Evolutionary conservation across 2,888 invertebrate genomes (phyloP), one percentile per base, ranked within the genome.

Genomic region (Lymantria dispar): DNA sequence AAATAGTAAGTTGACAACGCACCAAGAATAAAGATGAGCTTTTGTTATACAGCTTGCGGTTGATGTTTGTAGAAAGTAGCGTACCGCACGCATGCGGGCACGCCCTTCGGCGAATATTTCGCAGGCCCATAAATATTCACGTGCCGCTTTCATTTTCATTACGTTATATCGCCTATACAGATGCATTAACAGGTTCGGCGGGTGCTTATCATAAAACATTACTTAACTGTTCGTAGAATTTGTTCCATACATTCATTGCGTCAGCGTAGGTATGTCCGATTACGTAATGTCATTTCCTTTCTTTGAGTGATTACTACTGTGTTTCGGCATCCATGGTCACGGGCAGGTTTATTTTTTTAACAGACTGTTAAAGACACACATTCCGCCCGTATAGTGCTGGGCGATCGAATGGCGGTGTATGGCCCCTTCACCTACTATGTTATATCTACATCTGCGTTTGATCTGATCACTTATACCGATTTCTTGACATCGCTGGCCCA

Each of bases 101-200:
- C 85, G 89, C 90, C 91, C 90, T 91, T 88, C 80, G 83, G 86
- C 84, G 81, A 84, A 87, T 84, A 87, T 85, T 88, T 86, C 85
- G 87, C 88, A 78, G 78, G 77, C 81, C 79, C 80, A 86, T 89
- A 87, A 87, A 89, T 86, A 87, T 86, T 86, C 78, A 82, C 74
- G 72, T 70, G 75, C 68, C 83, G 75, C 89, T 90, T 90, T 90
- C 89, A 68, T 85, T 89, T 90, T 86, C 85, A 81, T 83, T 85
- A 81, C 82, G 80, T 79, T 82, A 83, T 74, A 80, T 78, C 77
- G 78, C 74, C 60, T 58, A 69, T 70, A 62, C 72, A 71, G 72
- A 78, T 73, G 68, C 70, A 62, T 64, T 64, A 68, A 59, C 68
- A 70, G 70, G 68, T 68, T 70, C 69, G 67, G 64, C 63, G 69